Conservation (phyloP, 2,888 invertebrate genomes). For the Mythimna impura region DNA sequence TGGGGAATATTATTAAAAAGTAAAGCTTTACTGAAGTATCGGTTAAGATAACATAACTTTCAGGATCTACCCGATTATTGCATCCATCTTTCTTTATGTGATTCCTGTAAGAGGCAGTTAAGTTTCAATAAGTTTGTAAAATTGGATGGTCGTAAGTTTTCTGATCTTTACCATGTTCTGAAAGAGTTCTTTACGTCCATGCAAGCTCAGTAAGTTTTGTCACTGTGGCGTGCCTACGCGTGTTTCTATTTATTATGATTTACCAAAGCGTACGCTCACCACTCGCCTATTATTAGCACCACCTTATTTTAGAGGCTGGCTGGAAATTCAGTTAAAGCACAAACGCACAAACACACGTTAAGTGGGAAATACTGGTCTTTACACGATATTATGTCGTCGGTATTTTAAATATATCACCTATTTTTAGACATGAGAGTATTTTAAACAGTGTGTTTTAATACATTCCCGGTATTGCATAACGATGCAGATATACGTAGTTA, state of each 20-base stretch:
- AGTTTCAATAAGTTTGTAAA: neutral
- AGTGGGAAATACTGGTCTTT: slow-evolving; percentile 59
- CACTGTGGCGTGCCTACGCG: slow-evolving; percentile 67
- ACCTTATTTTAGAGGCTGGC: slow-evolving; percentile 80
- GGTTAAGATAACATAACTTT: neutral
- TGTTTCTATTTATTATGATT: slow-evolving; percentile 80
- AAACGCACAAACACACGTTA: slow-evolving; percentile 61
- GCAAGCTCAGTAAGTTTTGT: slow-evolving; percentile 40
- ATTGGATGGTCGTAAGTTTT: no score
- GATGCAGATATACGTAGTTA: slow-evolving; percentile 22
- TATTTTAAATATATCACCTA: slow-evolving; percentile 51
- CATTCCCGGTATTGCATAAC: slow-evolving; percentile 51
- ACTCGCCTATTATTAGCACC: slow-evolving; percentile 77
- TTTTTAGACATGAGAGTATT: slow-evolving; percentile 54
- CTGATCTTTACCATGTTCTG: neutral
- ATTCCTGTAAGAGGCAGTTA: no score
- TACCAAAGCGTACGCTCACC: slow-evolving; percentile 75
- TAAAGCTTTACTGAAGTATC: neutral
- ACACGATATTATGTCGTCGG: slow-evolving; percentile 54
- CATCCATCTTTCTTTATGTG: neutral
- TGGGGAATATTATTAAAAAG: neutral
- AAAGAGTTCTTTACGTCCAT: slow-evolving; percentile 1
- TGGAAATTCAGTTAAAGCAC: slow-evolving; percentile 65
- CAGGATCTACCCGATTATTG: neutral
- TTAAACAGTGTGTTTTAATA: slow-evolving; percentile 56